Evolutionary conservation across 2,888 invertebrate genomes (phyloP).

Genomic region (Leptarthrus brevirostris): DNA sequence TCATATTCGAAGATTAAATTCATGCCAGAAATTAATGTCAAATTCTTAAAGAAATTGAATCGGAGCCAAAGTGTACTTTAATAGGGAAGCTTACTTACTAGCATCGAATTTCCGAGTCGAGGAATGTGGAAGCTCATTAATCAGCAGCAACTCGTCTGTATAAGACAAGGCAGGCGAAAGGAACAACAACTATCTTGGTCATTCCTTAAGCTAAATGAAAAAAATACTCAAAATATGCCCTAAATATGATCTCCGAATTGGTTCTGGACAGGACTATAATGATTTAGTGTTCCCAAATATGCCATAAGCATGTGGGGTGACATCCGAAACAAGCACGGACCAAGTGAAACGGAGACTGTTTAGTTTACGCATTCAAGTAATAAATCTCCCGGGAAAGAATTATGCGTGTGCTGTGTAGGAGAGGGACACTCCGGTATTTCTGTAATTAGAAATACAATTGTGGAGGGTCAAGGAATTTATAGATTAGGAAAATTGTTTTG

Average conservation of each 20-base stretch:
- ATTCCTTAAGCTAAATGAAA: conserved; percentile 37
- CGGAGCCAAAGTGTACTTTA: not conserved
- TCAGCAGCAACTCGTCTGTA: not conserved
- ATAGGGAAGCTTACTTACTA: conserved; percentile 5
- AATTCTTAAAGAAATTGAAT: not conserved
- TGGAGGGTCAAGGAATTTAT: not conserved
- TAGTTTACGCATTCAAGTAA: conserved; percentile 46
- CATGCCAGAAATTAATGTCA: not conserved
- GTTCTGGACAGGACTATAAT: conserved; percentile 25
- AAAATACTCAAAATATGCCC: conserved; percentile 45
- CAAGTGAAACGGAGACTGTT: conserved; percentile 8
- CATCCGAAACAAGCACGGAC: not conserved
- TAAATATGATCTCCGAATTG: conserved; percentile 41
- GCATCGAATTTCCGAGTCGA: conserved; percentile 4
- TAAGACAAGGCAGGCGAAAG: not conserved
- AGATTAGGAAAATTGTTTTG: not conserved
- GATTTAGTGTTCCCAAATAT: conserved; percentile 37
- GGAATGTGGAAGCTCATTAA: conserved; percentile 43
- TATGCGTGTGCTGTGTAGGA: conserved; percentile 14
- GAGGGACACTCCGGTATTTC: conserved; percentile 16
- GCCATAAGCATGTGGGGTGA: conserved; percentile 9
- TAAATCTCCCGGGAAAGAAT: conserved; percentile 48
- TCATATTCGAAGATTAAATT: not conserved
- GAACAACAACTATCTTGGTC: conserved; percentile 9
- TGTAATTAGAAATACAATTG: conserved; percentile 24